Evolutionary conservation across 1,140 invertebrate species (phyloP).

Genomic region (Helicorthomorpha holstii): DNA sequence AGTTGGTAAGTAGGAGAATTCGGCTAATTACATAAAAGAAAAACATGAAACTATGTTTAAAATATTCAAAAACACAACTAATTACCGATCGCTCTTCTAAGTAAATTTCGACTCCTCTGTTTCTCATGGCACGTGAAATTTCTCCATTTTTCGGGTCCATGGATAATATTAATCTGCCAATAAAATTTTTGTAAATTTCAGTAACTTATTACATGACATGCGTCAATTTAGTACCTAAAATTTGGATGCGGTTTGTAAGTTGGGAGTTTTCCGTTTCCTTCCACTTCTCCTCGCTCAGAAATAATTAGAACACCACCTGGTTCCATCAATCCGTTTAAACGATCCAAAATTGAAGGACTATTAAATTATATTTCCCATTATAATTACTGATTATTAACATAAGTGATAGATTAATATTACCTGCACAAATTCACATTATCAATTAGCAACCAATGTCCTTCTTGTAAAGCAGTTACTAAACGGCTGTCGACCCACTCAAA

Average conservation of each 20-base stretch:
- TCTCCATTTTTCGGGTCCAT: slow-evolving; percentile 90
- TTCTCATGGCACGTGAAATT: slow-evolving; percentile 95
- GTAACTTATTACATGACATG: slow-evolving; percentile 4
- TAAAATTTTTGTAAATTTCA: slow-evolving; percentile 2
- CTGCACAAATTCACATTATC: slow-evolving; percentile 96
- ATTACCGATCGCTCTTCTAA: neutral
- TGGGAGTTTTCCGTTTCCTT: slow-evolving; percentile 43
- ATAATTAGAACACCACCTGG: slow-evolving; percentile 73
- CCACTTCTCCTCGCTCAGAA: slow-evolving; percentile 65
- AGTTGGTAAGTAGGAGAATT: neutral
- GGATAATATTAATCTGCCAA: slow-evolving; percentile 64
- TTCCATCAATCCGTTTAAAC: slow-evolving; percentile 88
- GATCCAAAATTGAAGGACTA: slow-evolving; percentile 82
- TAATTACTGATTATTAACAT: slow-evolving; percentile 3
- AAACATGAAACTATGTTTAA: no score
- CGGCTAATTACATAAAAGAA: no score
- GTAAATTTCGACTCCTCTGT: slow-evolving; percentile 79
- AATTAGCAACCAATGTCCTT: slow-evolving; percentile 79
- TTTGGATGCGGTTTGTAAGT: slow-evolving; percentile 68
- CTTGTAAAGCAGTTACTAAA: slow-evolving; percentile 66
- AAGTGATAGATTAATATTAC: slow-evolving; percentile 15
- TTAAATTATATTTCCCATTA: neutral
- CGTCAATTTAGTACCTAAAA: slow-evolving; percentile 38
- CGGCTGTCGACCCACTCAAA: slow-evolving; percentile 97
- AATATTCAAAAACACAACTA: neutral